Evolutionary conservation across 1,140 invertebrate species (phyloP).

Genomic region (Nasonia vitripennis): DNA sequence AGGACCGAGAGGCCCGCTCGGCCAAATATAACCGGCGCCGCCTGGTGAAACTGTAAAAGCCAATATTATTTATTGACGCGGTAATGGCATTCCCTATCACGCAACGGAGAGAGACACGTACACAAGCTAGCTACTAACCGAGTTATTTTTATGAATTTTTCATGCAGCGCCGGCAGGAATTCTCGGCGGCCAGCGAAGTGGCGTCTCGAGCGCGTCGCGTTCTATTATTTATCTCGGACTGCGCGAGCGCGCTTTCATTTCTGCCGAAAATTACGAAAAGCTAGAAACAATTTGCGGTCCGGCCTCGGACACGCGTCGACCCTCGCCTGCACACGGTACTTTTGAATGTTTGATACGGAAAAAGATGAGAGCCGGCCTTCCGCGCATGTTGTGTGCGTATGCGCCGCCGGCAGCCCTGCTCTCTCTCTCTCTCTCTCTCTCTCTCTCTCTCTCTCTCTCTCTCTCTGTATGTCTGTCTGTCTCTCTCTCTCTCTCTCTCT

Average conservation of each 20-base stretch:
- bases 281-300: conserved; percentile 50
- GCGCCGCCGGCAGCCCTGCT: too few relatives aligned
- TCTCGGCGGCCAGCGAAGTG: conserved; percentile 9
- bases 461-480: too few relatives aligned
- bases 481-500: too few relatives aligned
- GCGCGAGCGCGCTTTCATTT: not conserved
- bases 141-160: conserved; percentile 41
- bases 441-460: not conserved
- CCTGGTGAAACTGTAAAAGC: not conserved
- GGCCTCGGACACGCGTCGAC: conserved; percentile 25
- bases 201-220: conserved; percentile 27
- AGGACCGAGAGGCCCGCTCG: not conserved
- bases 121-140: not conserved
- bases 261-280: conserved; percentile 46
- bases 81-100: conserved; percentile 11
- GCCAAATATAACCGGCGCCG: not conserved
- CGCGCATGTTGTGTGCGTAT: too few relatives aligned
- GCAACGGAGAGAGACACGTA: not conserved
- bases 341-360: conserved; percentile 48
- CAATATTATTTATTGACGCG: conserved; percentile 20
- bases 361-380: conserved; percentile 15
- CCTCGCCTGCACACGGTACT: not conserved
- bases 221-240: conserved; percentile 40
- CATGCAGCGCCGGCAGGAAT: not conserved
- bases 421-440: too few relatives aligned